These are phyloP conservation scores for Chlorodrepanis virens DNA, from an alignment of 2,113 vertebrate species.

Conservation along the genomic window DNA sequence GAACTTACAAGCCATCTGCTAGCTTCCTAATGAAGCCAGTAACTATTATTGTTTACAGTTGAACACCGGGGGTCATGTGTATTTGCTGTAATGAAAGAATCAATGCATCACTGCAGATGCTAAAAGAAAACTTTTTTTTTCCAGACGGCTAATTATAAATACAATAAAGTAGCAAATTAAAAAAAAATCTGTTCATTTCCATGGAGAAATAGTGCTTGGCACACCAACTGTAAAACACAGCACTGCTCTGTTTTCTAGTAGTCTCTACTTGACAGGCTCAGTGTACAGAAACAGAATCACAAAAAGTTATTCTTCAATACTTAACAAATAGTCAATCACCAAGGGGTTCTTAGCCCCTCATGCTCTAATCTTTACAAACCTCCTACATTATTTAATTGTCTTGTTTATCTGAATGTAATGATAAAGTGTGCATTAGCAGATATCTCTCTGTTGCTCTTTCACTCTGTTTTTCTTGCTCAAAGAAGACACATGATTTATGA, in stretches of 20 bases:
- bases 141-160: constrained; percentile 73
- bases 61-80: constrained; percentile 74
- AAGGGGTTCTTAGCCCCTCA: background rate
- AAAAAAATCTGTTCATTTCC: constrained; percentile 60
- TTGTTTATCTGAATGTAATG: background rate
- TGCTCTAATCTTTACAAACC: constrained; percentile 33
- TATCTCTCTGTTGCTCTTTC: background rate
- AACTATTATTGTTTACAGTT: constrained; percentile 78
- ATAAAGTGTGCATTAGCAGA: background rate
- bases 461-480: background rate
- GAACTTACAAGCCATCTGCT: constrained; percentile 81
- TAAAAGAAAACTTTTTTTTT: constrained; percentile 62
- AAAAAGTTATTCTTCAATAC: background rate
- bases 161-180: constrained; percentile 70
- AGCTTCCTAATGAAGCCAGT: constrained; percentile 78
- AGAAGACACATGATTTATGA: background rate
- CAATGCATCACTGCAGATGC: constrained; percentile 69
- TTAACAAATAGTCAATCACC: constrained; percentile 17
- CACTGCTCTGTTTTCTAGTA: constrained; percentile 17
- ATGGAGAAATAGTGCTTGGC: constrained; percentile 63
- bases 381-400: constrained; percentile 28
- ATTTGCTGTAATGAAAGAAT: constrained; percentile 74
- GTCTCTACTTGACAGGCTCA: background rate
- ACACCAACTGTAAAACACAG: constrained; percentile 29
- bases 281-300: constrained; percentile 36